Evolutionary conservation across 92 coral and sea anemone species (phyloP).

Genomic region (Bergia puertoricense): DNA sequence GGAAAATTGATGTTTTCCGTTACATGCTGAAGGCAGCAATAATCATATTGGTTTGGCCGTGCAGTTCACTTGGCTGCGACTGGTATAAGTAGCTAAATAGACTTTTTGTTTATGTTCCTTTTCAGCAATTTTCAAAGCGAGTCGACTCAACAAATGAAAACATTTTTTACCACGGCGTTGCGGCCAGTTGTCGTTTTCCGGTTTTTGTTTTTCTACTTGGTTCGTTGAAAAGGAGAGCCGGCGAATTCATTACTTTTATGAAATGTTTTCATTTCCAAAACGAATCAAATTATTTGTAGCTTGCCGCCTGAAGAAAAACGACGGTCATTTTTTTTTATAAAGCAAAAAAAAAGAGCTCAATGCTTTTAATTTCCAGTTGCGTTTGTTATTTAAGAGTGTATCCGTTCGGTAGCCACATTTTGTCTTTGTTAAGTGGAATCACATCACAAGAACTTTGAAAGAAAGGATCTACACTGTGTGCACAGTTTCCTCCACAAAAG

Average conservation of each 20-base stretch:
- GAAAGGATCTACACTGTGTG: not conserved
- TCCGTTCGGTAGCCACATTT: not conserved
- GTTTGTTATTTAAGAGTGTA: too few relatives aligned
- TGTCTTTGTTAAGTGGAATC: not conserved
- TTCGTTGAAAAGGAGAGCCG: too few relatives aligned
- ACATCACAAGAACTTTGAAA: not conserved
- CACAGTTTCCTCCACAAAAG: not conserved
- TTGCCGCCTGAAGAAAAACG: too few relatives aligned
- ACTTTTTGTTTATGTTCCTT: not conserved
- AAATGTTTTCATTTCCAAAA: too few relatives aligned
- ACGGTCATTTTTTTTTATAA: too few relatives aligned
- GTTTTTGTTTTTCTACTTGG: not conserved
- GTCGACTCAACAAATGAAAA: not conserved
- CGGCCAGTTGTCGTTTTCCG: too few relatives aligned
- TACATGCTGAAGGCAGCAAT: not conserved
- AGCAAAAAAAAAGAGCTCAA: too few relatives aligned
- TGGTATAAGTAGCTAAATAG: not conserved
- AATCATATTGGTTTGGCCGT: not conserved
- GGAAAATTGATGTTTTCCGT: not conserved
- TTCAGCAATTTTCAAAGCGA: not conserved
- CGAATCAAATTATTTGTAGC: too few relatives aligned
- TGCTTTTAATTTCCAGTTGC: not conserved
- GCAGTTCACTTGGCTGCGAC: not conserved
- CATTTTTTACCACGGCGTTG: not conserved
- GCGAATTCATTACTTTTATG: too few relatives aligned